Base-by-base conservation (phyloP, 1,140 invertebrate genomes). In the Aphelinus atriplicis region DNA sequence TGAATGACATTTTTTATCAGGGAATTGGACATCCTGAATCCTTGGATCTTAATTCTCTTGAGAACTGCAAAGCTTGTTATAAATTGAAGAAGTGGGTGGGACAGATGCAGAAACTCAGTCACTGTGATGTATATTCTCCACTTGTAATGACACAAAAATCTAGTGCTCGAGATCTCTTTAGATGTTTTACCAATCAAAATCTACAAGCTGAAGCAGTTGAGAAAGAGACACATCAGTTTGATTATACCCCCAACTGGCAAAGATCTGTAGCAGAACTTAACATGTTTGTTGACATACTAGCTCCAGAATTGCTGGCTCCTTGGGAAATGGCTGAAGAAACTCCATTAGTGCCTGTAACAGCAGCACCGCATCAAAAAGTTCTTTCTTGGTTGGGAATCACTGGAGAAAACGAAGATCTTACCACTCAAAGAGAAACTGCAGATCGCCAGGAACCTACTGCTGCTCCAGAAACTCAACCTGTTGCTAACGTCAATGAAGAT, bases 1-100 rank as follows among this genome's bases (percentile, higher is more conserved):
- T 86, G 45, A 85, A 84, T 50, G 87, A 88, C 68, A 78, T 88
- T 73, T 88, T 84, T 81, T 87, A 88, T 82, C 85, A 87, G 62
- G 82, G 83, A 48, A 79, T 87, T 63, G 84, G 83, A 55, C 78
- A 88, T 56, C 76, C 83, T 50, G 73, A 72, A 42, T 3, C 46
- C 10, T 55, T 84, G n/a, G 72, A 81, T 9, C 73, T 71, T n/a
- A 79, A 81, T 79, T 85, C 82, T 9, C 53, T 64, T 1, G 74
- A 82, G 42, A 87, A 87, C 76, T 63, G 45, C 45, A 79, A 78
- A 73, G 78, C 84, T 6, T 71, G 78, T 56, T 78, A 78, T 46
- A 81, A 83, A 48, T 78, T 87, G 45, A 78, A 82, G 70, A 48
- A 77, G 48, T 88, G 86, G 86, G 75, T 69, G 10, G 53, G 42